These are phyloP conservation scores for Mus pahari DNA, from an alignment of 2,113 vertebrate species.

Conservation along the genomic window DNA sequence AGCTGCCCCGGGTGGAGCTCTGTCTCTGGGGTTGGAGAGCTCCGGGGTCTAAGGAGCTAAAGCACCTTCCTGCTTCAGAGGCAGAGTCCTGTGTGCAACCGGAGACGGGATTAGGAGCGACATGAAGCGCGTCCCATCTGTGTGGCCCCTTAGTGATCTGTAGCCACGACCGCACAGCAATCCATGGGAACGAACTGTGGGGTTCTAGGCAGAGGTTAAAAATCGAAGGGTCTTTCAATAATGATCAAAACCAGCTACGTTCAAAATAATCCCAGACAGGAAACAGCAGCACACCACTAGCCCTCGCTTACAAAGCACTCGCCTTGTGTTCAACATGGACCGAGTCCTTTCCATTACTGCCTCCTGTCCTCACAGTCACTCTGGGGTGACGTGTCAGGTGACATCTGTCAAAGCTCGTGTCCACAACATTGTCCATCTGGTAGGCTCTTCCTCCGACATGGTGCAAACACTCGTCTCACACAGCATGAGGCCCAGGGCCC, in stretches of 20 bases:
- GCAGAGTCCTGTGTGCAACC: not conserved
- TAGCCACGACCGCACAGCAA: not conserved
- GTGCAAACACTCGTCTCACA: not conserved
- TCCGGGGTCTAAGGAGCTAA: not conserved
- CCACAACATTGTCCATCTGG: not conserved
- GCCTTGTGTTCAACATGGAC: not conserved
- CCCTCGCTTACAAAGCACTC: not conserved
- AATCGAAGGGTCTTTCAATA: not conserved
- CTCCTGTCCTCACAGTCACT: not conserved
- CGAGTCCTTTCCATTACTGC: not conserved
- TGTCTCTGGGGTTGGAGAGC: conserved; percentile 7
- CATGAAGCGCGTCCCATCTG: not conserved
- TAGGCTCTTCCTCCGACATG: not conserved
- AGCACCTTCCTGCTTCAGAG: not conserved
- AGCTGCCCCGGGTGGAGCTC: not conserved
- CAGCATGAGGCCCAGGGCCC: not conserved
- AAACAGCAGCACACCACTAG: not conserved
- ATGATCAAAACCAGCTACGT: not conserved
- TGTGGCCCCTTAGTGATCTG: not conserved
- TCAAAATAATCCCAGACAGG: not conserved
- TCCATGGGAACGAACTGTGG: not conserved
- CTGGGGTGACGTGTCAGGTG: no score
- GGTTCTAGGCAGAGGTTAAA: not conserved
- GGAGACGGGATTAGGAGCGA: not conserved
- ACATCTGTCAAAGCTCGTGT: not conserved